phyloP scores from a whole-genome alignment of 2,113 vertebrate species.

The Ceyx cyanopectus region DNA sequence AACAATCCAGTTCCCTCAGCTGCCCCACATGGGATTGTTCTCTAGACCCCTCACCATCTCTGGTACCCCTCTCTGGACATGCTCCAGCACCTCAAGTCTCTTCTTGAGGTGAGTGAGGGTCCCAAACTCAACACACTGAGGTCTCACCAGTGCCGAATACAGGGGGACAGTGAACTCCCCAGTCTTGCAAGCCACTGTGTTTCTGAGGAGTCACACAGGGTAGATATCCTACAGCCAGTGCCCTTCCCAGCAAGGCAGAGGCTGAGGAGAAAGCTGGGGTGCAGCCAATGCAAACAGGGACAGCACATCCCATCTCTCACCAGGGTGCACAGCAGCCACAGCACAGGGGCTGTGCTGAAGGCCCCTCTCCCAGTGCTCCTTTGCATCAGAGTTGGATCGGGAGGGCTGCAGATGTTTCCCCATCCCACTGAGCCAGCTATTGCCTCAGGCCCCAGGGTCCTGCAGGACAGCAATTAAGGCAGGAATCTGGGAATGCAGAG shows the following conservation, averaged over 20 bases:
- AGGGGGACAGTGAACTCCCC: fast-evolving
- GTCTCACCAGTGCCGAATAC: fast-evolving
- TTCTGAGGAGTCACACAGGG: neutral
- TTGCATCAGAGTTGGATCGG: neutral
- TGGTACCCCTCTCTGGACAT: too few species aligned
- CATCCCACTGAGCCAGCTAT: neutral
- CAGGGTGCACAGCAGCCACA: neutral
- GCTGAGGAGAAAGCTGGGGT: conserved; percentile 22
- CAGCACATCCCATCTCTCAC: neutral
- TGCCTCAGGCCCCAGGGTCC: neutral
- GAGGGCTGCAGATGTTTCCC: conserved; percentile 44
- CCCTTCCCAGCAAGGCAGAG: neutral
- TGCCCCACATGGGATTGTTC: too few species aligned
- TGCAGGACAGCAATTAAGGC: neutral
- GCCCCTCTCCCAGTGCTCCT: neutral
- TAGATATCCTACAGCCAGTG: neutral
- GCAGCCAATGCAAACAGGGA: neutral
- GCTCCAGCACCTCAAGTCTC: too few species aligned
- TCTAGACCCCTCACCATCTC: too few species aligned
- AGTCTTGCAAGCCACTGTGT: fast-evolving
- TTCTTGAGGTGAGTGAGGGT: too few species aligned
- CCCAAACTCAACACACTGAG: fast-evolving
- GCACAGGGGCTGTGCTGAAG: neutral
- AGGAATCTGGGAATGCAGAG: conserved; percentile 51
- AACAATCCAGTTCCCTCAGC: too few species aligned